Percentiles rank a stretch among this genome's conserved stretches.
Evolutionary conservation across 2,888 invertebrate genomes (phyloP).

Genomic region (Andrena dorsata): DNA sequence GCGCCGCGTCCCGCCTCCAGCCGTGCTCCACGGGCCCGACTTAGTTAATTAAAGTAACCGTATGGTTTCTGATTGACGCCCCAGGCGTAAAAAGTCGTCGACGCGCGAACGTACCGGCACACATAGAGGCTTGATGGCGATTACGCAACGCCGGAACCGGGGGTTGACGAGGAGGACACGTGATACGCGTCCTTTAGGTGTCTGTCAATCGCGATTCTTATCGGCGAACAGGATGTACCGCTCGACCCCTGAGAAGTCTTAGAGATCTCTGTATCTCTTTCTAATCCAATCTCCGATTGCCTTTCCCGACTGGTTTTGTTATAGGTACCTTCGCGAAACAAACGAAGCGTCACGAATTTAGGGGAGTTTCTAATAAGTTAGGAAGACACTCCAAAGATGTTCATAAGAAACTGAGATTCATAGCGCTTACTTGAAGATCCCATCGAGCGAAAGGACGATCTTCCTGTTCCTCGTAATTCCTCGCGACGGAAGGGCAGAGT

Average conservation of each 20-base stretch:
- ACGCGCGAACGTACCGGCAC: conserved; percentile 52
- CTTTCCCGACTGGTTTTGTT: neutral
- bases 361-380: too few species aligned
- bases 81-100: conserved; percentile 70
- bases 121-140: conserved; percentile 51
- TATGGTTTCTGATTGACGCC: conserved; percentile 80
- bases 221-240: neutral
- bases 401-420: neutral
- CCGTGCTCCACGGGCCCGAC: conserved; percentile 59
- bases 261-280: neutral
- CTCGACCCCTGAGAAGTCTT: neutral
- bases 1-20: conserved; percentile 23
- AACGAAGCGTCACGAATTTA: too few species aligned
- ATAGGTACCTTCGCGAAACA: too few species aligned
- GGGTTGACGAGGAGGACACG: conserved; percentile 46
- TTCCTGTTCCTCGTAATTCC: conserved; percentile 20
- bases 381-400: too few species aligned
- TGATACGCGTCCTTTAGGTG: conserved; percentile 14
- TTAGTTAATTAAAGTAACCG: conserved; percentile 81
- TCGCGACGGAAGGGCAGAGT: conserved; percentile 1
- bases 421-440: neutral
- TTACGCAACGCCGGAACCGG: conserved; percentile 66
- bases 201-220: conserved; percentile 13
- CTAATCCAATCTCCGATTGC: neutral
- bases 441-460: neutral